Base-by-base conservation (phyloP, 1,140 invertebrate species). In the Subanguina moxae region DNA sequence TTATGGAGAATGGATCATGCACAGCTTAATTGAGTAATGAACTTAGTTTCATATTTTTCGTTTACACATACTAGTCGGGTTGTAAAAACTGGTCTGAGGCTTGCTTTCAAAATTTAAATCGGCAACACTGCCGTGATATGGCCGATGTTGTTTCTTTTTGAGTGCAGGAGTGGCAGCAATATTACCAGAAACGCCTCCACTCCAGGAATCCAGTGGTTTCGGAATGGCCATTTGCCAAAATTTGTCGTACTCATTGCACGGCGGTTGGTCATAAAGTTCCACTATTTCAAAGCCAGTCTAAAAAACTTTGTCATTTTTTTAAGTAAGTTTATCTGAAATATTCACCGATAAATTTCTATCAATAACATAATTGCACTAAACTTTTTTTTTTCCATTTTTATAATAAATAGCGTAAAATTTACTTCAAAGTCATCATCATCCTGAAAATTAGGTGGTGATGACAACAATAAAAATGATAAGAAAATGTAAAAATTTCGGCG, bases 361-460 rank as follows among this genome's bases (percentile, higher is more conserved):
- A 28, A 68, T 62, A 17, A 68, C 28, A 56, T 62, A 68, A 28
- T 62, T 68, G 23, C 66, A 68, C 48, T 52, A 25, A 52, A 52
- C 3, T 52, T 25, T 3, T 1, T 15, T 21, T 52, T 19, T 25
- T 7, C n/a, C n/a, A n/a, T n/a, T n/a, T n/a, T 7, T 7, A 52
- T 7, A 19, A 21, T 52, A 52, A 21, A 52, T 5, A 19, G 17
- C 23, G 17, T 15, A 25, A 25, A 52, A 52, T 7, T 15, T 7
- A 52, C 48, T 48, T 72, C 71, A 65, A 72, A 74, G n/a, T 75
- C 76, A 61, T 77, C 76, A 52, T 77, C 76, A 65, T 76, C 75
- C 59, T 62, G 48, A 52, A 52, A 21, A 21, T 45, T 45, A n/a
- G n/a, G n/a, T n/a, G n/a, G 11, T n/a, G 11, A 45, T 45, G 8